A percentile compares a stretch with the other conserved stretches of the same genome.
Evolutionary conservation across 2,113 vertebrate species (phyloP).

Genomic region (Zeus faber): DNA sequence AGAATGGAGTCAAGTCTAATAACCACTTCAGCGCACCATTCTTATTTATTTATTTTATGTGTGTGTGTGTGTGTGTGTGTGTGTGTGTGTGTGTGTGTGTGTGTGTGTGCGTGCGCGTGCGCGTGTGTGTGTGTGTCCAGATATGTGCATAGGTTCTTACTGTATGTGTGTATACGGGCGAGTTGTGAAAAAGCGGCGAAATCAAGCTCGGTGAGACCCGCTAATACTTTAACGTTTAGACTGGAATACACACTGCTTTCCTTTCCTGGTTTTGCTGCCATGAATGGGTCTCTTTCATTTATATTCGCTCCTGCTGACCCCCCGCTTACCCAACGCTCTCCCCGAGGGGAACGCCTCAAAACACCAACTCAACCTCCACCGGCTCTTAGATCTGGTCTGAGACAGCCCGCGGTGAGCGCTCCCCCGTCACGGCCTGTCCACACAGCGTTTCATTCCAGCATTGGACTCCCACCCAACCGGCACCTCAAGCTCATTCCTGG

Average conservation of each 20-base stretch:
- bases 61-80: slow-evolving; percentile 4
- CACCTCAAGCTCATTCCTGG: neutral
- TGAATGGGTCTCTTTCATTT: slow-evolving; percentile 70
- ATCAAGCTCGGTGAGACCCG: slow-evolving; percentile 42
- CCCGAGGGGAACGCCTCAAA: slow-evolving; percentile 39
- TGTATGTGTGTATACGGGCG: neutral
- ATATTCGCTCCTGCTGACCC: slow-evolving; percentile 32
- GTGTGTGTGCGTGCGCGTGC: neutral
- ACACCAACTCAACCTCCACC: slow-evolving; percentile 14
- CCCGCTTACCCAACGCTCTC: slow-evolving; percentile 43
- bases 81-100: neutral
- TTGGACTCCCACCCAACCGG: neutral
- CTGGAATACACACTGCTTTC: slow-evolving; percentile 55
- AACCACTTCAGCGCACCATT: slow-evolving; percentile 6
- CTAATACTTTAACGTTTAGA: slow-evolving; percentile 33
- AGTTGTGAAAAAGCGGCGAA: slow-evolving; percentile 33
- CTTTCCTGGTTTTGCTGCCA: slow-evolving; percentile 43
- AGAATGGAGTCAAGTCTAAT: slow-evolving; percentile 36
- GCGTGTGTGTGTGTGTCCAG: slow-evolving; percentile 4
- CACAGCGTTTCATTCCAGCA: neutral
- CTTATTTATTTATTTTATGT: too few relatives aligned
- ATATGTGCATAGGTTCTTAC: neutral
- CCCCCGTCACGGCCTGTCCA: slow-evolving; percentile 18
- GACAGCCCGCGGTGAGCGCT: neutral
- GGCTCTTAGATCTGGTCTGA: slow-evolving; percentile 20